Evolutionary conservation across 2,113 vertebrate genomes (phyloP), one percentile per base, ranked within the genome.

Genomic region (Equus quagga): DNA sequence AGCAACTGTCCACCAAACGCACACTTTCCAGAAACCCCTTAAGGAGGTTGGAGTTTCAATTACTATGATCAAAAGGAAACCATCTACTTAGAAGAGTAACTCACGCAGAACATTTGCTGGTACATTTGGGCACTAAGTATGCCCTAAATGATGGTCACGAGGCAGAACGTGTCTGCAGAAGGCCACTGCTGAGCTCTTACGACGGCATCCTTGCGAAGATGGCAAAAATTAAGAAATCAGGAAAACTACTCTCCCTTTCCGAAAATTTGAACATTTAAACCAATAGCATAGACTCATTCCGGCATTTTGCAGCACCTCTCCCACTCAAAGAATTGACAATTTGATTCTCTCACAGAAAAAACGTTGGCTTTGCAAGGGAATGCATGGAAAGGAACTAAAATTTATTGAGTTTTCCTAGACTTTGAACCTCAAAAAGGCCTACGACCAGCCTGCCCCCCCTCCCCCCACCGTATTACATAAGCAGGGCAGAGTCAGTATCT

Each of bases 21-120:
- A 60, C 23, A 21, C 56, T 82, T 94, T 86, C 67, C 62, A 62
- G 83, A 88, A 95, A 31, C 69, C 33, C 46, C 56, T 80, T 8
- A 14, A 79, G 80, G 58, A 60, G 31, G 0, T 3, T 60, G 31
- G 75, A 67, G 36, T 78, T 46, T 89, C 79, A 49, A 36, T 95
- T 78, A 62, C 88, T 54, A 0, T 26, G 36, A 80, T 86, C 83
- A 72, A 91, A 94, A 91, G 60, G 44, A 90, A 96, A 79, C 36
- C 46, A 21, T 46, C 33, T 73, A 69, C 49, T 72, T 89, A 85
- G 93, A 44, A 54, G 76, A 89, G 6, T 11, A 82, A 88, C 67
- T 78, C 67, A 46, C 26, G 46, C 67, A 56, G 79, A 92, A 67
- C 24, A 18, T 49, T 80, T 33, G 13, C 87, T 46, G 0, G 62